Evolutionary conservation across 1,140 invertebrate species (phyloP), one percentile per base, ranked within the genome.

Genomic region (Drosophila melanica): DNA sequence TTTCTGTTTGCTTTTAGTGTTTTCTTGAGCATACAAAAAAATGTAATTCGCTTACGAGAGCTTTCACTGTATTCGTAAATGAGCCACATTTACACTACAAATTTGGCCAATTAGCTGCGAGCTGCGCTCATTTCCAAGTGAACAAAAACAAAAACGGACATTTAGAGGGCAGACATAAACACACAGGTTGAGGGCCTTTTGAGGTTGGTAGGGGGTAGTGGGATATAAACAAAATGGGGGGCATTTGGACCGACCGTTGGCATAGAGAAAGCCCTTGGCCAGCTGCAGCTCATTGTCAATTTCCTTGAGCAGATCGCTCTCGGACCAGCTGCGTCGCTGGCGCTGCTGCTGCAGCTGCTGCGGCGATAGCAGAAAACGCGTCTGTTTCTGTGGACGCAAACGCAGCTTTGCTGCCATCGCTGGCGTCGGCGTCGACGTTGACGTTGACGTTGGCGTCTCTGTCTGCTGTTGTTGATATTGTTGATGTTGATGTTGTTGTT

Each of bases 251-350:
- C 90, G 84, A 91, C 90, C 90, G 81, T 91, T 85, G 59, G 84
- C 90, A 73, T 75, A 92, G 75, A 95, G 93, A 93, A 95, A 95
- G 84, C 95, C 94, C 90, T 93, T 93, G 79, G 94, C 93, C 77
- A 94, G 84, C 77, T 91, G 93, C 81, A 95, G 92, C 78, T 93
- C 93, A 71, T 90, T 92, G 92, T 95, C 94, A 86, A 95, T 95
- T 93, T 95, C 94, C 92, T 93, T 93, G 91, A 95, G 93, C 79
- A 95, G 92, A 93, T 94, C 94, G 65, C 78, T 92, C 53, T 92
- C 91, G 27, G 91, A 92, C 89, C 79, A 84, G 68, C 80, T 90
- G 70, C 78, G 90, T 51, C 79, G 84, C 60, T 82, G 90, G 48
- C 53, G 79, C 75, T 90, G 82, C 39, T 69, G 66, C 54, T 89